Percentiles rank a stretch among this genome's conserved stretches.
These are phyloP conservation scores for Brevimyrus niger DNA, from an alignment of 2,113 vertebrate genomes.

Conservation along the genomic window DNA sequence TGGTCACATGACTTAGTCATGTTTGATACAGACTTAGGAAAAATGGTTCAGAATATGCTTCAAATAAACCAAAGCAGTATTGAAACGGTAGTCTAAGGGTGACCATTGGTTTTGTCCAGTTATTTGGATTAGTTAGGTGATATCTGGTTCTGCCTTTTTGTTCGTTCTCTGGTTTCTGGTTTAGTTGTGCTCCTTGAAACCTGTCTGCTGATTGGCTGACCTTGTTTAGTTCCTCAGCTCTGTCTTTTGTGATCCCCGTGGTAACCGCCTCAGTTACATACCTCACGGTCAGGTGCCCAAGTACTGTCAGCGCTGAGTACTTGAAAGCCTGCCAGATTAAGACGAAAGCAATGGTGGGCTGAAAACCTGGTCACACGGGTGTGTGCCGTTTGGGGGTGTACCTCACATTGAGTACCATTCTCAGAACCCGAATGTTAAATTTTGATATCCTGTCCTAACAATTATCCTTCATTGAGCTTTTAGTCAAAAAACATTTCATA, in stretches of 20 bases:
- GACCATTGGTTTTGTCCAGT: background rate
- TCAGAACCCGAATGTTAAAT: background rate
- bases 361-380: background rate
- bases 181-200: background rate
- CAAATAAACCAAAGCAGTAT: background rate
- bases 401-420: background rate
- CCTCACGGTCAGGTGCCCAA: background rate
- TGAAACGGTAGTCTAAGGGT: background rate
- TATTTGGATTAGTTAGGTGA: background rate
- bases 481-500: background rate
- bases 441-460: background rate
- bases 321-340: background rate
- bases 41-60: background rate
- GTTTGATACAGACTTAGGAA: background rate
- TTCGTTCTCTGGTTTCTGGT: background rate
- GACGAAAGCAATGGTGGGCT: background rate
- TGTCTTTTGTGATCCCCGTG: background rate
- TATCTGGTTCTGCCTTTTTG: background rate
- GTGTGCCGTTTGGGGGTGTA: background rate
- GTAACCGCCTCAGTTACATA: background rate
- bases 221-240: background rate
- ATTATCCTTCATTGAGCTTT: background rate
- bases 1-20: background rate
- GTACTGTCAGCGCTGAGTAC: background rate
- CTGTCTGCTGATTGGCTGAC: background rate